Evolutionary conservation across 2,888 invertebrate species (phyloP).

Genomic region (Chouioia cunea): DNA sequence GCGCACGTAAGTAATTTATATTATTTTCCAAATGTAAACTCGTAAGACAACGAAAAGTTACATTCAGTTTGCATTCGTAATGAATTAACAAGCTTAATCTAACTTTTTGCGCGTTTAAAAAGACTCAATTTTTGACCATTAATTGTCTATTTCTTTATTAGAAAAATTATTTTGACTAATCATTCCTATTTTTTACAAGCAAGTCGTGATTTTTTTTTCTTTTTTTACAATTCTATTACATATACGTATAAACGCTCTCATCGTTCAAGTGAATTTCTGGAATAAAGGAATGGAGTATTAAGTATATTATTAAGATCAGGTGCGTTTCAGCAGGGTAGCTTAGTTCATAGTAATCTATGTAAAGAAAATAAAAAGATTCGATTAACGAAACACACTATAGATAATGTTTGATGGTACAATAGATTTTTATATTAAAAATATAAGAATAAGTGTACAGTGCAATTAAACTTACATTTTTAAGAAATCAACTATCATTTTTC

Average conservation of each 20-base stretch:
- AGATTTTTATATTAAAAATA: slow-evolving; percentile 42
- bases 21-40: not conserved
- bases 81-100: too few relatives aligned
- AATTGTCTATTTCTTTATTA: too few relatives aligned
- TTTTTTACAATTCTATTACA: slow-evolving; percentile 1
- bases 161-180: slow-evolving; percentile 9
- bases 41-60: too few relatives aligned
- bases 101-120: too few relatives aligned
- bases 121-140: too few relatives aligned
- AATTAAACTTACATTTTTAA: slow-evolving; percentile 34
- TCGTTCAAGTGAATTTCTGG: slow-evolving; percentile 37
- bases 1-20: slow-evolving; percentile 19
- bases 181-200: slow-evolving; percentile 30
- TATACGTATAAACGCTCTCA: slow-evolving; percentile 1
- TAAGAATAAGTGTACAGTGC: slow-evolving; percentile 38
- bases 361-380: slow-evolving; percentile 9
- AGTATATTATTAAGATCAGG: slow-evolving; percentile 40
- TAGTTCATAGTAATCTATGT: slow-evolving; percentile 47
- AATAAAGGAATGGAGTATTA: slow-evolving; percentile 46
- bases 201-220: slow-evolving; percentile 3
- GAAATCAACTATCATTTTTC: slow-evolving; percentile 23
- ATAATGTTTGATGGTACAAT: slow-evolving; percentile 34
- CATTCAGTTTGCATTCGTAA: too few relatives aligned
- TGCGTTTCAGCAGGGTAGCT: slow-evolving; percentile 50
- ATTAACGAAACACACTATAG: slow-evolving; percentile 30